A percentile compares a stretch with the other conserved stretches of the same genome.
Evolutionary conservation across 2,797 vertebrate species (phyloP).

Genomic region (Mus minutoides): DNA sequence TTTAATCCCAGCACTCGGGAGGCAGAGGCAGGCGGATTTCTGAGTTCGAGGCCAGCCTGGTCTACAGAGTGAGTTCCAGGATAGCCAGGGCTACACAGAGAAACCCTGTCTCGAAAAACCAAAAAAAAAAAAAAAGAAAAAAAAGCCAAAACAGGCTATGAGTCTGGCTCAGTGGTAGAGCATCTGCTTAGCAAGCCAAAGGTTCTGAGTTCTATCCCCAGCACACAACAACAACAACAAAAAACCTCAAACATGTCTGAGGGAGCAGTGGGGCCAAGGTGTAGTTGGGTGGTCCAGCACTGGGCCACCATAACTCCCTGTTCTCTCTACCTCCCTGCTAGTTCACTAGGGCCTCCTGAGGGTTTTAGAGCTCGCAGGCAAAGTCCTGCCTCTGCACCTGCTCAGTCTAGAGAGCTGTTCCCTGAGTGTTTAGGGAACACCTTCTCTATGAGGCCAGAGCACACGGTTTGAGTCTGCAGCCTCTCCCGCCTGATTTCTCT

Average conservation of each 20-base stretch:
- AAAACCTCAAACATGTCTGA: background rate
- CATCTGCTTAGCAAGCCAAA: background rate
- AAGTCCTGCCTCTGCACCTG: background rate
- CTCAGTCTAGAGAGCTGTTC: background rate
- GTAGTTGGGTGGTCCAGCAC: background rate
- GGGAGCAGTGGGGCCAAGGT: background rate
- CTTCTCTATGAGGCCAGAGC: background rate
- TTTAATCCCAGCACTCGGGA: too few species aligned
- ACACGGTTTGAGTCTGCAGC: conserved; percentile 1
- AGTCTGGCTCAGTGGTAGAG: background rate
- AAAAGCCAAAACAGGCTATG: background rate
- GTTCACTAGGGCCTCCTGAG: background rate
- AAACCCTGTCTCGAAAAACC: too few species aligned
- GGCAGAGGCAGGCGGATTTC: too few species aligned
- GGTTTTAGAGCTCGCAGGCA: background rate
- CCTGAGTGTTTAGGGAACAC: too few species aligned
- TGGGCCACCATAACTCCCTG: background rate
- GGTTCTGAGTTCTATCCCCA: background rate
- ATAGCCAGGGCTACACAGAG: too few species aligned
- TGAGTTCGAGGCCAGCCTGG: too few species aligned
- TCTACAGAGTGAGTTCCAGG: too few species aligned
- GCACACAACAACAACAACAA: background rate
- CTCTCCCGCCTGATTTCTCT: background rate
- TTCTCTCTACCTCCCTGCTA: background rate
- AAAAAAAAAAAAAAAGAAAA: background rate